Evolutionary conservation across 2,888 invertebrate genomes (phyloP).

Genomic region (Apomyelois bistriatella): DNA sequence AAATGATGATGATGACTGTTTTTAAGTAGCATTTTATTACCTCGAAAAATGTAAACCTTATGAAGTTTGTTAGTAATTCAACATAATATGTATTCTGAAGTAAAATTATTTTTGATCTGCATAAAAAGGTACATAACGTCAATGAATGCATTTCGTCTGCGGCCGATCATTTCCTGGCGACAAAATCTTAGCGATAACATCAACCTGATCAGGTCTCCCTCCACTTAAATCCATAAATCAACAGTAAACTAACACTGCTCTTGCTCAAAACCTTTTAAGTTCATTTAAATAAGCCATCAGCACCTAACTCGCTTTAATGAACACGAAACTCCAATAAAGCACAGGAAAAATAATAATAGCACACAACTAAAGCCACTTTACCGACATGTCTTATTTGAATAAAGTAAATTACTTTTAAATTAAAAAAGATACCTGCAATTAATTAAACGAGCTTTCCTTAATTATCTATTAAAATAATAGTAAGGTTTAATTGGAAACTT

Average conservation of each 20-base stretch:
- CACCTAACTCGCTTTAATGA: constrained; percentile 53
- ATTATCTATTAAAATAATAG: constrained; percentile 75
- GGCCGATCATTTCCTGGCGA: constrained; percentile 72
- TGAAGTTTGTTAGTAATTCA: no score
- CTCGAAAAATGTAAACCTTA: no score
- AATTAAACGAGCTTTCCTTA: constrained; percentile 71
- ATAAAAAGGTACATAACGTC: constrained; percentile 15
- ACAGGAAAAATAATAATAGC: constrained; percentile 75
- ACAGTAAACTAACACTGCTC: constrained; percentile 40
- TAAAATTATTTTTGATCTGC: no score
- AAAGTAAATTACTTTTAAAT: constrained; percentile 69
- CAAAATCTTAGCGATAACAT: constrained; percentile 71
- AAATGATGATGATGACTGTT: no score
- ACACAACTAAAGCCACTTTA: constrained; percentile 68
- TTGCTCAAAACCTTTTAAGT: constrained; percentile 50
- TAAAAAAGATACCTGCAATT: constrained; percentile 63
- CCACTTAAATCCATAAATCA: constrained; percentile 64
- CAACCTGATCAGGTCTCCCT: constrained; percentile 56
- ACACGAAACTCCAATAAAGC: constrained; percentile 73
- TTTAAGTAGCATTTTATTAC: no score
- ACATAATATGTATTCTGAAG: no score
- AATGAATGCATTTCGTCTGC: constrained; percentile 28
- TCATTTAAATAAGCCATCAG: constrained; percentile 71
- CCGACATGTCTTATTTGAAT: constrained; percentile 71
- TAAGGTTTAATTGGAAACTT: constrained; percentile 69